Conservation (phyloP, 1,140 invertebrate species). For the Heliconius hermathena region DNA sequence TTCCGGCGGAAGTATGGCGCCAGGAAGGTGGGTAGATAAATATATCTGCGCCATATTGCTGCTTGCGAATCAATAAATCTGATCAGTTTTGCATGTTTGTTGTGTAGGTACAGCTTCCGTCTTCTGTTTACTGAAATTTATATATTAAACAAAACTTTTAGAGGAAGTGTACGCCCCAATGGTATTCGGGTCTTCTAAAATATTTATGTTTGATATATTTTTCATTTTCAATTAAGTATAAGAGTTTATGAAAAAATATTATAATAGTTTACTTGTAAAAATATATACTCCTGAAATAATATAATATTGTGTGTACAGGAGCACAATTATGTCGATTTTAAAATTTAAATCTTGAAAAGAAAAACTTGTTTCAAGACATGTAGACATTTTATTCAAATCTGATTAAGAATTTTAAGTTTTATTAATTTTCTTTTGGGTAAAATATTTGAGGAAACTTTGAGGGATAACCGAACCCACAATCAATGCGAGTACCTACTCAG, state of each 20-base stretch:
- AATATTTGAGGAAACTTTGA: neutral
- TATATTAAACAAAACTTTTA: conserved; percentile 3
- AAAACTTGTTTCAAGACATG: too few species aligned
- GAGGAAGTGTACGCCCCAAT: neutral
- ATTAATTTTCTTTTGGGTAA: too few species aligned
- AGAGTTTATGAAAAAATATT: neutral
- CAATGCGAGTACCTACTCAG: neutral
- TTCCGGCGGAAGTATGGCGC: conserved; percentile 77
- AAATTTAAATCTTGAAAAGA: too few species aligned
- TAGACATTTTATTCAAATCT: too few species aligned
- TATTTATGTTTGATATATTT: neutral
- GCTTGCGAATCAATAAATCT: conserved; percentile 74
- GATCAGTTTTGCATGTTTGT: conserved; percentile 72
- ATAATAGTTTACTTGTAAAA: too few species aligned
- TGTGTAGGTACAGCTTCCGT: conserved; percentile 63
- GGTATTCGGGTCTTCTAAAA: neutral
- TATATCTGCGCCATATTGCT: conserved; percentile 75
- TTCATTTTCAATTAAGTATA: neutral
- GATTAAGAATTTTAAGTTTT: neutral
- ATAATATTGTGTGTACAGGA: too few species aligned
- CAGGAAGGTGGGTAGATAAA: conserved; percentile 78
- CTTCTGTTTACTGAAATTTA: conserved; percentile 60
- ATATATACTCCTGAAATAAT: too few species aligned
- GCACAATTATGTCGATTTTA: too few species aligned
- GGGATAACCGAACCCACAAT: neutral